Evolutionary conservation across 2,888 invertebrate species (phyloP).

Genomic region (Brachyptera putata): DNA sequence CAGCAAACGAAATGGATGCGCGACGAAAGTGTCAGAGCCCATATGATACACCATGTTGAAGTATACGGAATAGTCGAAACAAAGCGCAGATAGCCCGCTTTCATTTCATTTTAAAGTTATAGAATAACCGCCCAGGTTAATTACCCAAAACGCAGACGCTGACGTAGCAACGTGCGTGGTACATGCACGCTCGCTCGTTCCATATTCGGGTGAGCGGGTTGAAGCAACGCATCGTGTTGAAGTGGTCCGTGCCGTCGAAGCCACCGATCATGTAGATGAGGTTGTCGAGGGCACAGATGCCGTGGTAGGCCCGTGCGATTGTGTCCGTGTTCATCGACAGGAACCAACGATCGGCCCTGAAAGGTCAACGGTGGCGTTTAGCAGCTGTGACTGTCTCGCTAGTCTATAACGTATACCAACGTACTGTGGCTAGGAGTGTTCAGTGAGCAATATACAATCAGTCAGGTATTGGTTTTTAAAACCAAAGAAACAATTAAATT

Average conservation of each 20-base stretch:
- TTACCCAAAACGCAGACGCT: constrained; percentile 65
- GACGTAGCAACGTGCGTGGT: constrained; percentile 54
- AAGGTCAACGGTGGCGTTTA: neutral
- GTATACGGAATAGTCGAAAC: too few relatives aligned
- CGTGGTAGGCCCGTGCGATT: constrained; percentile 73
- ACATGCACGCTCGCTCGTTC: constrained; percentile 47
- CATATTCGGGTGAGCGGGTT: constrained; percentile 41
- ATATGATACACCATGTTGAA: too few relatives aligned
- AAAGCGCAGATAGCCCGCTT: too few relatives aligned
- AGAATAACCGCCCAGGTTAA: constrained; percentile 32
- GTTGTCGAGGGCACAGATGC: constrained; percentile 47
- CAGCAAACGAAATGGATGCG: too few relatives aligned
- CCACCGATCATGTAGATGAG: constrained; percentile 48
- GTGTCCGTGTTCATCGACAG: constrained; percentile 62
- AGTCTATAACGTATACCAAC: too few relatives aligned
- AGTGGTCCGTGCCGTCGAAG: constrained; percentile 46
- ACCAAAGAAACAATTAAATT: too few relatives aligned
- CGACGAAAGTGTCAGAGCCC: neutral
- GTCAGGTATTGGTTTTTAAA: too few relatives aligned
- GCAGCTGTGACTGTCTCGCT: too few relatives aligned
- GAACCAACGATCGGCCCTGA: constrained; percentile 62
- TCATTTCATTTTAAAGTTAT: too few relatives aligned
- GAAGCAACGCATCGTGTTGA: constrained; percentile 43
- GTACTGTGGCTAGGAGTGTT: too few relatives aligned
- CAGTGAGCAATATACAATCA: too few relatives aligned